Evolutionary conservation across 1,140 invertebrate genomes (phyloP), one percentile per base, ranked within the genome.

Genomic region (Calliopsis andreniformis): DNA sequence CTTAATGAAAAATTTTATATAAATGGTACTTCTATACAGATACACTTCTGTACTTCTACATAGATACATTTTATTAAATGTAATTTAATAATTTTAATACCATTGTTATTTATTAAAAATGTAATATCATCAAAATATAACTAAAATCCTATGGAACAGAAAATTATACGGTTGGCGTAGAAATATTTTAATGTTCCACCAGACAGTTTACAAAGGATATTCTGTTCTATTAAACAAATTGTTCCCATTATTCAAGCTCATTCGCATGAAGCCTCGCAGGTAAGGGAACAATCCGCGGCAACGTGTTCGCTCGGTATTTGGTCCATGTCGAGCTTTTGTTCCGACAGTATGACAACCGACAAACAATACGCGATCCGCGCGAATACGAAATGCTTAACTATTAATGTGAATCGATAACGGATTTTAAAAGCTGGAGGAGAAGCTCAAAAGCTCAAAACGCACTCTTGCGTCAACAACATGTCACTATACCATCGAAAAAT

Each of bases 401-500:
- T 83, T 82, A 82, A 77, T 69, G 76, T 53, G 56, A 72, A 45
- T 49, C 69, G 75, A 77, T 83, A 75, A 69, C 68, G 73, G 68
- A 72, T 81, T 82, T 78, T 71, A 73, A 82, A 82, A 78, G 69
- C 70, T 66, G 18, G 16, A 10, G 35, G 3, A 10, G 35, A 64
- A 35, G 70, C 69, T 78, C 68, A 59, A 73, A 78, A 82, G 47
- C 73, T 66, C 73, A 28, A 78, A 72, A 81, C 66, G 66, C 43
- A 39, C 66, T 67, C 72, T 61, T 68, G 53, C 61, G 49, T 67
- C 67, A 76, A 71, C 56, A 62, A 32, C 70, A 25, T 20, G 16
- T n/a, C 51, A 30, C 58, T 73, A 58, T 42, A 76, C 76, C 67
- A 47, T 35, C n/a, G 45, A 63, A 35, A 61, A 69, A 73, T 69